Evolutionary conservation across 2,888 invertebrate species (phyloP).

Genomic region (Aproaerema taeniolella): DNA sequence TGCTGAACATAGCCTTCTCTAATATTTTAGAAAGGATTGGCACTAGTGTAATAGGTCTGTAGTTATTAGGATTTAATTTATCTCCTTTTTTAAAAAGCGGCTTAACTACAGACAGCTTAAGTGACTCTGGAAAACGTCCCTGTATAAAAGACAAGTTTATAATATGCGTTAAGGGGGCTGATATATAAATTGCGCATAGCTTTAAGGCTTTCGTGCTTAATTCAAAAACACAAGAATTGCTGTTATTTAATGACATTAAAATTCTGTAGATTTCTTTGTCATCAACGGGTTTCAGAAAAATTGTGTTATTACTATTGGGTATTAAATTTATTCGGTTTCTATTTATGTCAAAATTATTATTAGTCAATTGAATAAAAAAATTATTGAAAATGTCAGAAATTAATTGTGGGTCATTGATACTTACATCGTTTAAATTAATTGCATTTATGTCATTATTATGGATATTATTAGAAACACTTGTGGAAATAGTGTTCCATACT

Average conservation of each 20-base stretch:
- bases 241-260: conserved; percentile 10
- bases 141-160: neutral
- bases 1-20: neutral
- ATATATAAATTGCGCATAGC: neutral
- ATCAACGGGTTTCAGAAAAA: neutral
- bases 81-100: conserved; percentile 12
- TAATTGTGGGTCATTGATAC: neutral
- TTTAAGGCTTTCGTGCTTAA: conserved; percentile 12
- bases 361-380: conserved; percentile 4
- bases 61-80: neutral
- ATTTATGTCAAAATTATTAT: neutral
- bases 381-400: conserved; percentile 3
- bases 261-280: neutral
- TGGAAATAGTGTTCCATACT: conserved; percentile 6
- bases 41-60: neutral
- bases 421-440: neutral
- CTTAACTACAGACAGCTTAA: conserved; percentile 7
- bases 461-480: neutral
- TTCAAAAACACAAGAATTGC: conserved; percentile 7
- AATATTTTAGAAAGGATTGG: conserved; percentile 1
- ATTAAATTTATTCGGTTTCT: neutral
- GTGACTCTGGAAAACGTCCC: conserved; percentile 9
- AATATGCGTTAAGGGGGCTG: neutral
- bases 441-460: conserved; percentile 1
- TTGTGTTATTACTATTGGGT: neutral